phyloP scores from a whole-genome alignment of 2,888 invertebrate species.

The Pteria penguin region DNA sequence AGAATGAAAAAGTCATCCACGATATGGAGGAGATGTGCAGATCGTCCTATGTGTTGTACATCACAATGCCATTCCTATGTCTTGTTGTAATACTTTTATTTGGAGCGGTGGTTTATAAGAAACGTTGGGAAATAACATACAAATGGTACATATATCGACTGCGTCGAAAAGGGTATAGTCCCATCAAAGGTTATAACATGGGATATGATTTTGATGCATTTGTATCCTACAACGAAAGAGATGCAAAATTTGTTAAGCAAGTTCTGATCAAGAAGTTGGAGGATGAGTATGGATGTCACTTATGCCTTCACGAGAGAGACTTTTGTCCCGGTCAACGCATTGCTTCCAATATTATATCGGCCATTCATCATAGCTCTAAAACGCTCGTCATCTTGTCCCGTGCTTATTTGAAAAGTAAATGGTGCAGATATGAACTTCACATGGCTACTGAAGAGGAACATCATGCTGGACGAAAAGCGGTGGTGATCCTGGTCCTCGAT shows the following conservation, averaged over 20 bases:
- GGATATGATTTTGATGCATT: conserved; percentile 4
- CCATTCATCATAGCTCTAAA: conserved; percentile 2
- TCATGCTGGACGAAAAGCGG: background rate
- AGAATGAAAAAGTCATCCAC: background rate
- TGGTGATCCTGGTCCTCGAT: conserved; percentile 6
- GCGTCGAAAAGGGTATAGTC: conserved; percentile 9
- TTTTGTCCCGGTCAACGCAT: background rate
- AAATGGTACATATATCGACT: conserved; percentile 13
- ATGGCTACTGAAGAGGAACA: conserved; percentile 8
- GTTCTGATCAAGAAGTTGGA: background rate
- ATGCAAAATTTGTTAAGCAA: background rate
- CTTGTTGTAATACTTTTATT: background rate
- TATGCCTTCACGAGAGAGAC: conserved; percentile 7
- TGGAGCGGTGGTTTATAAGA: background rate
- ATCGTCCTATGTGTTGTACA: background rate
- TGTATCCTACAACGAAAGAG: conserved; percentile 2
- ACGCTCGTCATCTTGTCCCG: conserved; percentile 10
- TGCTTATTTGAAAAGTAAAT: conserved; percentile 16
- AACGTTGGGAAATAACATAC: conserved; percentile 9
- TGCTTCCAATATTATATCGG: background rate
- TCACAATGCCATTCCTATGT: background rate
- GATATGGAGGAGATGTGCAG: background rate
- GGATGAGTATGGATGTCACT: background rate
- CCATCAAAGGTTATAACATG: background rate
- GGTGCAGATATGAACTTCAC: conserved; percentile 12